A percentile compares a stretch with the other conserved stretches of the same genome.
Conservation (phyloP, 2,797 vertebrate genomes). For the Peromyscus melanophrys region DNA sequence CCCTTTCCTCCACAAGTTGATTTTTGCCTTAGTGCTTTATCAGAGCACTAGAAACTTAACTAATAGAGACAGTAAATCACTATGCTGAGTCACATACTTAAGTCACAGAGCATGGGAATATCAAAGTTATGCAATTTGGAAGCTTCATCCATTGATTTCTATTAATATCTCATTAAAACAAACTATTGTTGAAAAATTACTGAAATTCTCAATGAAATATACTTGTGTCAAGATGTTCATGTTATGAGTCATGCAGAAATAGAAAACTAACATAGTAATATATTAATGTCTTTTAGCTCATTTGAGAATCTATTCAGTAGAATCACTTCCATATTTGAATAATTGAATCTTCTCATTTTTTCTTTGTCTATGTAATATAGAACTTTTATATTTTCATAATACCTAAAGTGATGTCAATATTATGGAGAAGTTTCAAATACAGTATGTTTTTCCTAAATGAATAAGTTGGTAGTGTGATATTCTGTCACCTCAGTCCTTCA, state of each 20-base stretch:
- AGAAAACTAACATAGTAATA: slow-evolving; percentile 10
- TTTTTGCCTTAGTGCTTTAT: not conserved
- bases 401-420: not conserved
- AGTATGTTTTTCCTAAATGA: not conserved
- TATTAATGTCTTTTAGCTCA: not conserved
- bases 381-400: slow-evolving; percentile 26
- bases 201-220: slow-evolving; percentile 27
- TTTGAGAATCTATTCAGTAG: not conserved
- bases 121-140: not conserved
- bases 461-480: not conserved
- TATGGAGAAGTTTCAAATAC: not conserved
- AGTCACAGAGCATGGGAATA: not conserved
- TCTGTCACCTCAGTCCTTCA: not conserved
- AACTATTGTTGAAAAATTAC: slow-evolving; percentile 41
- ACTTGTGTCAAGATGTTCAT: slow-evolving; percentile 25
- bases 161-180: not conserved
- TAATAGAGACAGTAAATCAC: not conserved
- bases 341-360: not conserved
- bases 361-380: not conserved
- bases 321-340: not conserved
- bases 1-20: not conserved
- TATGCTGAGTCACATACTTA: not conserved
- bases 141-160: not conserved
- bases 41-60: not conserved
- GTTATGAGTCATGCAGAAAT: not conserved